phyloP scores from a whole-genome alignment of 92 coral and sea anemone species.

The Epizoanthus fatuus region DNA sequence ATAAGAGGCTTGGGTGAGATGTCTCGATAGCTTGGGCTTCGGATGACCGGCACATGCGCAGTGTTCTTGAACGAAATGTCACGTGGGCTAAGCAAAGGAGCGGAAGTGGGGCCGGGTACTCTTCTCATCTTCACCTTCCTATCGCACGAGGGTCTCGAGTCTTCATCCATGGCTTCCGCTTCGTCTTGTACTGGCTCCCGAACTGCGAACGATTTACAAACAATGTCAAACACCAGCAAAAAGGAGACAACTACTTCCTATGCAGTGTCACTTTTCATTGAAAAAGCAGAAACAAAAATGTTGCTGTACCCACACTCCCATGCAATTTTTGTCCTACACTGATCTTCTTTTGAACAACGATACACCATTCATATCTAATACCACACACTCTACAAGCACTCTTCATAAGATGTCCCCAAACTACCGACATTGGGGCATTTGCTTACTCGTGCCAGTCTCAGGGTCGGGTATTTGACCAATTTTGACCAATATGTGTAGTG shows the following conservation, averaged over 20 bases:
- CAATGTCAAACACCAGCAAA: background rate
- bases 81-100: conserved; percentile 79
- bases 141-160: conserved; percentile 49
- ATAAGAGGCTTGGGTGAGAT: conserved; percentile 71
- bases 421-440: too few relatives aligned
- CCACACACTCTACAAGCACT: too few relatives aligned
- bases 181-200: conserved; percentile 51
- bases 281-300: background rate
- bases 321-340: background rate
- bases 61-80: conserved; percentile 54
- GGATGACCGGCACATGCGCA: conserved; percentile 51
- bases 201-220: background rate
- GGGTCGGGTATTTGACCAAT: too few relatives aligned
- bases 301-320: background rate
- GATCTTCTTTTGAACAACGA: background rate
- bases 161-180: conserved; percentile 76
- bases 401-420: too few relatives aligned
- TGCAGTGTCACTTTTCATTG: too few relatives aligned
- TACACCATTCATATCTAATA: too few relatives aligned
- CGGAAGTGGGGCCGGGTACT: conserved; percentile 77
- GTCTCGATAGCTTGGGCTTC: conserved; percentile 76
- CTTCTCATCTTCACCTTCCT: conserved; percentile 65
- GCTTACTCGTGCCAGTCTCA: too few relatives aligned
- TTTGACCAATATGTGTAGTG: too few relatives aligned
- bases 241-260: background rate